Base-by-base conservation (phyloP, 2,888 invertebrate genomes). In the Pandemis cinnamomeana region DNA sequence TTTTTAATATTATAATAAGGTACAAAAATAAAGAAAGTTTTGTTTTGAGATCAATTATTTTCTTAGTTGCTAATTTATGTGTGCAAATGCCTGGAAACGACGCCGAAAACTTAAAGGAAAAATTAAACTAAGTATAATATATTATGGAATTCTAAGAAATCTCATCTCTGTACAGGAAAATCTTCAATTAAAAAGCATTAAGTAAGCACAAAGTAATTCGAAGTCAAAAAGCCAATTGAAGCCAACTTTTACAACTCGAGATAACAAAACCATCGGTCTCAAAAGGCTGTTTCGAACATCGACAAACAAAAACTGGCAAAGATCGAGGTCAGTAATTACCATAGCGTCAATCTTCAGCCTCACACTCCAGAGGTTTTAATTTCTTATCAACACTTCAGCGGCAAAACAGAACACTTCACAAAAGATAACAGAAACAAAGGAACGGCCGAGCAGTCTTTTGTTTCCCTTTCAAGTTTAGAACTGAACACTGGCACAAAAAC, bases 401-500 rank as follows among this genome's bases (percentile, higher is more conserved):
- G 71, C 75, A 69, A 77, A 77, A 74, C 75, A 75, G 63, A 77
- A 78, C 79, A 78, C 78, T 69, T 77, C 77, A 77, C 71, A 77
- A 77, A 75, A 75, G 77, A 77, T 71, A 72, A 74, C 67, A 71
- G 67, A 71, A 70, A 77, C 77, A 77, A 77, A 75, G 73, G 75
- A 77, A 67, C 63, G 68, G 41, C 68, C 68, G 67, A 67, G 72
- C 4, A 77, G 75, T 77, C 72, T 71, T 77, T 76, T 76, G 76
- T 74, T 78, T 75, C 64, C 63, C 60, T 74, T 73, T 75, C 75
- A 77, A 77, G 71, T 78, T 77, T 71, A 27, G 36, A 76, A 75
- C 75, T 78, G 62, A 46, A 42, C 74, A 71, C 74, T 66, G 71
- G 61, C 67, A 60, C 71, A 53, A 66, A 71, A 66, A 71, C 44